phyloP scores from a whole-genome alignment of 2,888 invertebrate genomes.

The Spicauda simplicius region DNA sequence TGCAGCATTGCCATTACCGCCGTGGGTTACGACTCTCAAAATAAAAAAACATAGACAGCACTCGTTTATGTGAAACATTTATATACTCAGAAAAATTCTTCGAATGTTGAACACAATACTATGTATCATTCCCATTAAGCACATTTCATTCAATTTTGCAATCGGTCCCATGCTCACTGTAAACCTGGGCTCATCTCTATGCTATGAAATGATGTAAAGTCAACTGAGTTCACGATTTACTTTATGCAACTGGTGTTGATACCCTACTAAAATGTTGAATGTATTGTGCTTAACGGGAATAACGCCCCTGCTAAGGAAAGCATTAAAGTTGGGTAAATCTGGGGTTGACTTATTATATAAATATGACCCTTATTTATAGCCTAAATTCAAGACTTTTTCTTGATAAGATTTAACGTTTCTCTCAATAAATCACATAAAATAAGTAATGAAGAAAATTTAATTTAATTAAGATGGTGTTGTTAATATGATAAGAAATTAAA shows the following conservation, averaged over 20 bases:
- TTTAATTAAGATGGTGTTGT: conserved; percentile 17
- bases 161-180: too few relatives aligned
- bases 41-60: conserved; percentile 12
- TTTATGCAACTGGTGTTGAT: too few relatives aligned
- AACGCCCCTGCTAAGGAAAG: conserved; percentile 43
- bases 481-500: background rate
- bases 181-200: too few relatives aligned
- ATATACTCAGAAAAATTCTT: too few relatives aligned
- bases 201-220: too few relatives aligned
- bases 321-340: conserved; percentile 58
- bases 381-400: conserved; percentile 39
- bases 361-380: conserved; percentile 63
- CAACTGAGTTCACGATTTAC: too few relatives aligned
- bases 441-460: conserved; percentile 36
- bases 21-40: conserved; percentile 11
- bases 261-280: conserved; percentile 21
- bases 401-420: conserved; percentile 45
- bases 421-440: conserved; percentile 30
- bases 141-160: too few relatives aligned
- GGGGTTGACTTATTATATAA: conserved; percentile 57
- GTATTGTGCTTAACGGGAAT: conserved; percentile 29
- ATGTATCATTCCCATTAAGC: too few relatives aligned
- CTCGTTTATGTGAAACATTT: background rate
- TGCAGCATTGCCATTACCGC: conserved; percentile 14
- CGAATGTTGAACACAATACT: too few relatives aligned